Evolutionary conservation across 2,888 invertebrate species (phyloP).

Genomic region (Hemistola chrysoprasaria): DNA sequence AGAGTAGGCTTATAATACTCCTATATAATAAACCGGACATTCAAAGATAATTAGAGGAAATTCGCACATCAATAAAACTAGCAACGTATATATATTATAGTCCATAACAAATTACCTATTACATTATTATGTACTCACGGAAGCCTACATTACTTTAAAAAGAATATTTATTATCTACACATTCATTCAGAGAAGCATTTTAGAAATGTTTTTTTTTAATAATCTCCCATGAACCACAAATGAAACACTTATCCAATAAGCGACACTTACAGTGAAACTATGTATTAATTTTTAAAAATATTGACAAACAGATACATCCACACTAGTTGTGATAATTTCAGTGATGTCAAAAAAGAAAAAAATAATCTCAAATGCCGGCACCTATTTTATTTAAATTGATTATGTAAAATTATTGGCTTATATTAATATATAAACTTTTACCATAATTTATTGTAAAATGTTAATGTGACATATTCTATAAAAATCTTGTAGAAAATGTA

Average conservation of each 20-base stretch:
- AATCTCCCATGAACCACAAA: slow-evolving; percentile 72
- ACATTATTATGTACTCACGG: slow-evolving; percentile 45
- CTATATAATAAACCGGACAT: slow-evolving; percentile 61
- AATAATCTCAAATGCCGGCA: slow-evolving; percentile 38
- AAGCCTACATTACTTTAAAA: slow-evolving; percentile 62
- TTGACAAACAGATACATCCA: no score
- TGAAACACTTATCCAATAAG: slow-evolving; percentile 55
- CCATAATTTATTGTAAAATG: slow-evolving; percentile 30
- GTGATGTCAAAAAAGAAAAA: slow-evolving; percentile 47
- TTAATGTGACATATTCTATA: slow-evolving; percentile 36
- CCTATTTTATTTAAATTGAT: slow-evolving; percentile 19
- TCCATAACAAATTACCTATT: slow-evolving; percentile 68
- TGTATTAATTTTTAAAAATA: slow-evolving; percentile 36
- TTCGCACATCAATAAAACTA: slow-evolving; percentile 68
- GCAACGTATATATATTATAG: slow-evolving; percentile 70
- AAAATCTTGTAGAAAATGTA: slow-evolving; percentile 55
- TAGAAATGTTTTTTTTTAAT: slow-evolving; percentile 62
- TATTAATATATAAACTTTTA: no score
- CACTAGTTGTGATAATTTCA: slow-evolving; percentile 43
- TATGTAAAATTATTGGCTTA: slow-evolving; percentile 41
- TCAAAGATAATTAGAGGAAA: slow-evolving; percentile 63
- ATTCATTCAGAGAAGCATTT: slow-evolving; percentile 70
- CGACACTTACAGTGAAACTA: slow-evolving; percentile 64
- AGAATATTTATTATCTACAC: slow-evolving; percentile 51
- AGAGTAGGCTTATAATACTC: slow-evolving; percentile 65